These are phyloP conservation scores for Drosophila teissieri DNA, from an alignment of 1,140 invertebrate species.

Conservation along the genomic window DNA sequence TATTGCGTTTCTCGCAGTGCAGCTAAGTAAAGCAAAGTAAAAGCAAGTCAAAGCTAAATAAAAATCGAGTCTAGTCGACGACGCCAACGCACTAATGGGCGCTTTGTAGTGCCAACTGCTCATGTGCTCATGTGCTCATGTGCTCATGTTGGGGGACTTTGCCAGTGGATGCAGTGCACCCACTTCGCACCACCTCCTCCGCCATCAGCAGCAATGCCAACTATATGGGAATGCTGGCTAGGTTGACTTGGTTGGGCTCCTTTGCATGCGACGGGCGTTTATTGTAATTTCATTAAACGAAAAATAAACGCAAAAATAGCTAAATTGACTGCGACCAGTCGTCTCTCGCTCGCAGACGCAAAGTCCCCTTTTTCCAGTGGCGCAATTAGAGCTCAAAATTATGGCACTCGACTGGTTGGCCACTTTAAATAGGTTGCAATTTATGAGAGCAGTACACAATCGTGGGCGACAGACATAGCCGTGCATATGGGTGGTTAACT, in stretches of 20 bases:
- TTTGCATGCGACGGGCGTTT: slow-evolving; percentile 72
- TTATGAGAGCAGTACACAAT: slow-evolving; percentile 54
- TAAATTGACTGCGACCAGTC: slow-evolving; percentile 50
- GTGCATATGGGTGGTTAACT: slow-evolving; percentile 16
- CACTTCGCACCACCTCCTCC: not conserved
- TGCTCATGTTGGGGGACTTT: not conserved
- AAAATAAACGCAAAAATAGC: slow-evolving; percentile 73
- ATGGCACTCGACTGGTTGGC: slow-evolving; percentile 42
- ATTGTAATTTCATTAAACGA: slow-evolving; percentile 82
- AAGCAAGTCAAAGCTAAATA: slow-evolving; percentile 25
- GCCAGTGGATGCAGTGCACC: slow-evolving; percentile 40
- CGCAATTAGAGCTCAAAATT: slow-evolving; percentile 76
- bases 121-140: slow-evolving; percentile 40
- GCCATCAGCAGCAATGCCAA: too few species aligned
- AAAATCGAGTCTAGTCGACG: slow-evolving; percentile 12
- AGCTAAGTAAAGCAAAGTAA: slow-evolving; percentile 34
- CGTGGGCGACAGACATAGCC: slow-evolving; percentile 27
- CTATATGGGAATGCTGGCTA: slow-evolving; percentile 5
- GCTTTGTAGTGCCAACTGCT: slow-evolving; percentile 62
- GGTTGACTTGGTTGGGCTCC: not conserved
- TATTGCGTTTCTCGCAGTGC: slow-evolving; percentile 1
- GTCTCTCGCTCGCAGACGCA: slow-evolving; percentile 10
- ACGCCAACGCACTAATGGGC: slow-evolving; percentile 78
- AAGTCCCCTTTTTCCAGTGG: slow-evolving; percentile 41
- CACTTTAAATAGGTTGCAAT: slow-evolving; percentile 77